Evolutionary conservation across 1,140 invertebrate genomes (phyloP), one percentile per base, ranked within the genome.

Genomic region (Episyrphus balteatus): DNA sequence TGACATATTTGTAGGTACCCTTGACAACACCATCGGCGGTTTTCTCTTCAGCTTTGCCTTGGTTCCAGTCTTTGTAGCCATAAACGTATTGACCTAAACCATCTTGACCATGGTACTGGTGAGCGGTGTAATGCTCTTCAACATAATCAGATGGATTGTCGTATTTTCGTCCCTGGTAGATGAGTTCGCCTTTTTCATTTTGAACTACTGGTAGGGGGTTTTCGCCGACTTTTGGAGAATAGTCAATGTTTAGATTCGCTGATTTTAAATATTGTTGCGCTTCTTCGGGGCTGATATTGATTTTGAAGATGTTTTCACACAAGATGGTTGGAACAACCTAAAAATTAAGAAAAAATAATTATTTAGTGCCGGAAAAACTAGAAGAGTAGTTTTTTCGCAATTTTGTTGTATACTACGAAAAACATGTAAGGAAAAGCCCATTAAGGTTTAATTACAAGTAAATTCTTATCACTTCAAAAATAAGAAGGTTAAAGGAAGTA

Each of bases 51-150:
- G 77, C 73, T 59, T 79, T 79, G 12, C 78, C 72, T 44, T 79
- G 79, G 54, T 80, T 77, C 33, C 78, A 79, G 8, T 79, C 75
- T 47, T 73, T 67, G 53, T 81, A 81, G 13, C 79, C 79, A 47
- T 80, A 81, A 1, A 73, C 70, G 50, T 79, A 79, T n/a, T 75
- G 74, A 3, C 79, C 79, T 12, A 79, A 56, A n/a, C 74, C 74
- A 48, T 77, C 74, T 61, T 81, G 79, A 0, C 79, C 79, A 52
- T 81, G 79, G 55, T 74, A 81, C 57, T 81, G 79, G 49, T 73
- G 73, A 2, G 78, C 79, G 43, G 77, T 62, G 56, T 80, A 80
- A 19, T 79, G 77, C 67, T 80, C 78, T 65, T 81, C 78, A 19
- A 77, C 66, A 44, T 78, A 79, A 11, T 80, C 73, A n/a, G 79